Evolutionary conservation across 2,888 invertebrate species (phyloP).

Genomic region (Thera obeliscata): DNA sequence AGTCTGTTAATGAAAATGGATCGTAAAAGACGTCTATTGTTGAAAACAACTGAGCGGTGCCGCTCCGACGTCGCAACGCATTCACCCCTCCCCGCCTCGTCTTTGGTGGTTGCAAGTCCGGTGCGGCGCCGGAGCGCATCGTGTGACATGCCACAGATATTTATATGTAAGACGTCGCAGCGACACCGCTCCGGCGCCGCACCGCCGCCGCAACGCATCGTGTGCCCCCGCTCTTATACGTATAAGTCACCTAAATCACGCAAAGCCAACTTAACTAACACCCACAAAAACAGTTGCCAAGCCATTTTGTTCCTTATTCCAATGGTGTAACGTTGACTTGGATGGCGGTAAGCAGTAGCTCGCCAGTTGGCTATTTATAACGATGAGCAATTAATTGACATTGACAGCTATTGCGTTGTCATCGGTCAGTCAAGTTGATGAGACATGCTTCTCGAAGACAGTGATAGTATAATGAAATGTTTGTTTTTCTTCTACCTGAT

Average conservation of each 20-base stretch:
- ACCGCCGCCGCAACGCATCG: too few relatives aligned
- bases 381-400: slow-evolving; percentile 68
- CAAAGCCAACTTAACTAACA: slow-evolving; percentile 10
- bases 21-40: too few relatives aligned
- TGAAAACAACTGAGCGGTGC: too few relatives aligned
- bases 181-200: too few relatives aligned
- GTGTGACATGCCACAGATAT: too few relatives aligned
- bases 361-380: slow-evolving; percentile 38
- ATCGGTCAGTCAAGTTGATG: slow-evolving; percentile 58
- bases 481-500: slow-evolving; percentile 17
- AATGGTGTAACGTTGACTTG: background rate
- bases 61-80: too few relatives aligned
- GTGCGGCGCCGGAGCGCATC: too few relatives aligned
- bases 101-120: too few relatives aligned
- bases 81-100: too few relatives aligned
- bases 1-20: too few relatives aligned
- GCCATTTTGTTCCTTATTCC: slow-evolving; percentile 12
- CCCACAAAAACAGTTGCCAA: background rate
- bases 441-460: slow-evolving; percentile 40
- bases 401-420: slow-evolving; percentile 62
- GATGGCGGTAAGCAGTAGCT: slow-evolving; percentile 4
- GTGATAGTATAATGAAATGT: slow-evolving; percentile 40
- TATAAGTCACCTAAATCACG: slow-evolving; percentile 39
- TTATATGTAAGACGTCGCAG: too few relatives aligned
- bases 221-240: too few relatives aligned